Evolutionary conservation across 2,888 invertebrate genomes (phyloP).

Genomic region (Phaedon cochleariae): DNA sequence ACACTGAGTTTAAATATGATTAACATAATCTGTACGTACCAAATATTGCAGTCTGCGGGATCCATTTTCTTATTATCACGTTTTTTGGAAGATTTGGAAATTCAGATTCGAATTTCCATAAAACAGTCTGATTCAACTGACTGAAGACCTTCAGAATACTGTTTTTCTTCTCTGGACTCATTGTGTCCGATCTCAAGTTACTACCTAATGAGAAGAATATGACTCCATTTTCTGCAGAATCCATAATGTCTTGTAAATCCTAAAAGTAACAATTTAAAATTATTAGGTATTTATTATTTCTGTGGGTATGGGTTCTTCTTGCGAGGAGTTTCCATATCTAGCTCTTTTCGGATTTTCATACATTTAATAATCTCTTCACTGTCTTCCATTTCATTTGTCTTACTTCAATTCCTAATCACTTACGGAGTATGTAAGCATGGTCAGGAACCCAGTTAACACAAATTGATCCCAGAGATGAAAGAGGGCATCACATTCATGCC

Average conservation of each 20-base stretch:
- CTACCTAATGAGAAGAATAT: conserved; percentile 59
- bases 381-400: too few relatives aligned
- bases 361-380: too few relatives aligned
- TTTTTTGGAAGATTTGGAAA: conserved; percentile 55
- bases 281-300: too few relatives aligned
- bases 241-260: conserved; percentile 54
- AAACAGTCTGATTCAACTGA: conserved; percentile 55
- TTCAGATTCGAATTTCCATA: conserved; percentile 59
- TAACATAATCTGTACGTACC: conserved; percentile 44
- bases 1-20: too few relatives aligned
- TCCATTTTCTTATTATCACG: conserved; percentile 57
- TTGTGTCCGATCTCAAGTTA: conserved; percentile 51
- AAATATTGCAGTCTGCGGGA: conserved; percentile 60
- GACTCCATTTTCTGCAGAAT: conserved; percentile 55
- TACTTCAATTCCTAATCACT: too few relatives aligned
- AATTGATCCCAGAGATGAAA: too few relatives aligned
- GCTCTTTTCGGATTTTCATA: too few relatives aligned
- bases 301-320: too few relatives aligned
- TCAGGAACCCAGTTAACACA: too few relatives aligned
- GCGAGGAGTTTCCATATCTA: too few relatives aligned
- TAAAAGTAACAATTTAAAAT: conserved; percentile 20
- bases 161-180: conserved; percentile 46
- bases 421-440: too few relatives aligned
- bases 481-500: too few relatives aligned
- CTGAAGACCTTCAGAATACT: conserved; percentile 54